These are phyloP conservation scores for Notodonta dromedarius DNA, from an alignment of 2,888 invertebrate genomes.

Conservation along the genomic window DNA sequence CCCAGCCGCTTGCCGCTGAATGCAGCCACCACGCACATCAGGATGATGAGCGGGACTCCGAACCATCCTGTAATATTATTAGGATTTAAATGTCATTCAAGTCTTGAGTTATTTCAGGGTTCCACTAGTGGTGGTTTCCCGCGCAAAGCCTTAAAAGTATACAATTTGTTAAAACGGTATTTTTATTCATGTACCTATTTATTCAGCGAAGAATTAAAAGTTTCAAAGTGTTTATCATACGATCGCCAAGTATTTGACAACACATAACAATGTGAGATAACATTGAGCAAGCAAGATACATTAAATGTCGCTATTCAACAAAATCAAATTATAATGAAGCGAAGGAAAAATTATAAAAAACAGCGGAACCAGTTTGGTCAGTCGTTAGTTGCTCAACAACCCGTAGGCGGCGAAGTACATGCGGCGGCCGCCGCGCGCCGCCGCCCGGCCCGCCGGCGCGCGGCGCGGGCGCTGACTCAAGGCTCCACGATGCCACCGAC, in stretches of 20 bases:
- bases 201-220: no score
- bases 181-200: no score
- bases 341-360: slow-evolving; percentile 17
- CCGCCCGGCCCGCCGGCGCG: background rate
- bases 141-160: no score
- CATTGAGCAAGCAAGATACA: background rate
- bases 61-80: slow-evolving; percentile 83
- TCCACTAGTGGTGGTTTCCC: no score
- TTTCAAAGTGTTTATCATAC: no score
- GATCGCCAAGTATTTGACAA: no score
- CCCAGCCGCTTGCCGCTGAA: slow-evolving; percentile 88
- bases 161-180: no score
- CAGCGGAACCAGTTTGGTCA: slow-evolving; percentile 23
- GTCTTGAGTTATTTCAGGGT: no score
- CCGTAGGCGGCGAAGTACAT: background rate
- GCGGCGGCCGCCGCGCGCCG: background rate
- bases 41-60: slow-evolving; percentile 84
- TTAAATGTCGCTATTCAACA: background rate
- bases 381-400: slow-evolving; percentile 71
- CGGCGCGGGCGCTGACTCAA: background rate
- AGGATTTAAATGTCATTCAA: no score
- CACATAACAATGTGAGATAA: no score
- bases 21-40: slow-evolving; percentile 85
- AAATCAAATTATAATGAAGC: background rate
- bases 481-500: slow-evolving; percentile 1